These are phyloP conservation scores for Zhengitettix transpicula DNA, from an alignment of 2,888 invertebrate genomes.

Conservation along the genomic window DNA sequence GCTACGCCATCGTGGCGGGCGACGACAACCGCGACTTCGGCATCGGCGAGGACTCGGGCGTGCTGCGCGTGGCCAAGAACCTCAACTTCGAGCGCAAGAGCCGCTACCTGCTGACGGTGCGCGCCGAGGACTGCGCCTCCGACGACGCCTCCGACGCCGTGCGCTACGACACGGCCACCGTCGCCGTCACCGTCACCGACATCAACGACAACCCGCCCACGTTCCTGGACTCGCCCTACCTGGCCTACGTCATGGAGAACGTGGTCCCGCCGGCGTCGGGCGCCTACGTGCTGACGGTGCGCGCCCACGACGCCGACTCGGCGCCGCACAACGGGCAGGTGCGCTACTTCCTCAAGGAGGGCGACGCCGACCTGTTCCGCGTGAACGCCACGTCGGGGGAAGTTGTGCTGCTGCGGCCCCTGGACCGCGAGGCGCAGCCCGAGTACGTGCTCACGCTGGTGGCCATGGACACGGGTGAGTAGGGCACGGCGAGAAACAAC, in stretches of 20 bases:
- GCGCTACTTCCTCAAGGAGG: conserved; percentile 84
- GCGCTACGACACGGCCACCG: conserved; percentile 51
- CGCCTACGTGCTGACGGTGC: conserved; percentile 42
- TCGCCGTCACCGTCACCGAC: conserved; percentile 66
- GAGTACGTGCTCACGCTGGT: conserved; percentile 74
- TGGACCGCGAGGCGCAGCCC: conserved; percentile 70
- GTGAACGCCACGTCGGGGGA: conserved; percentile 86
- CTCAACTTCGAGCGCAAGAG: conserved; percentile 83
- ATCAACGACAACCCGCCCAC: conserved; percentile 89
- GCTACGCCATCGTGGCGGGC: conserved; percentile 76
- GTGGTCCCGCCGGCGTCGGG: conserved; percentile 53
- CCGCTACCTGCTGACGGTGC: conserved; percentile 65
- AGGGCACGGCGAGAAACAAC: background rate
- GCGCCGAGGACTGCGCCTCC: conserved; percentile 69
- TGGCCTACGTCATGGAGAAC: conserved; percentile 87
- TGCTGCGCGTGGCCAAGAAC: conserved; percentile 80
- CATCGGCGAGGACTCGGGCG: conserved; percentile 81
- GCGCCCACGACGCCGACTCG: conserved; percentile 81
- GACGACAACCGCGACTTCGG: conserved; percentile 83
- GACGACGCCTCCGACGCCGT: conserved; percentile 26
- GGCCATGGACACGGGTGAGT: conserved; percentile 87
- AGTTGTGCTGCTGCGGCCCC: conserved; percentile 62
- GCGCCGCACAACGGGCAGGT: conserved; percentile 80
- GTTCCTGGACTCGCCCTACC: conserved; percentile 86
- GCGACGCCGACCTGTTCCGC: conserved; percentile 76